These are phyloP conservation scores for Amniataba percoides DNA, from an alignment of 2,797 vertebrate genomes.

Conservation along the genomic window DNA sequence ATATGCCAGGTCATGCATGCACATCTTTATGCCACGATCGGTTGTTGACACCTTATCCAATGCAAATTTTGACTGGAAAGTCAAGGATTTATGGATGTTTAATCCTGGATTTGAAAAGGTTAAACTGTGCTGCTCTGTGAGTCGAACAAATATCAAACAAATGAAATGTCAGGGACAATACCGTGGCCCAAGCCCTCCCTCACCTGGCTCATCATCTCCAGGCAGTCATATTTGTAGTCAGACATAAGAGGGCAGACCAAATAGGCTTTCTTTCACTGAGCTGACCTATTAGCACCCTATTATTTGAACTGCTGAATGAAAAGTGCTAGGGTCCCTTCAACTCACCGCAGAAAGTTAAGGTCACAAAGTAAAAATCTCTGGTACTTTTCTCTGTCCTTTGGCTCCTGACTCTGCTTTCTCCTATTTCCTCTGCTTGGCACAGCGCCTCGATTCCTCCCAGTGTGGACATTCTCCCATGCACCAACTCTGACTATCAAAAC, in stretches of 20 bases:
- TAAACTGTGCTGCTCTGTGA: constrained; percentile 65
- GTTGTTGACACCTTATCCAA: constrained; percentile 36
- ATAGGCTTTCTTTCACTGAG: constrained; percentile 66
- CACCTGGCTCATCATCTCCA: constrained; percentile 65
- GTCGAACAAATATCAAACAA: constrained; percentile 77
- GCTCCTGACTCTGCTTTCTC: constrained; percentile 54
- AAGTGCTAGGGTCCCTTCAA: constrained; percentile 58
- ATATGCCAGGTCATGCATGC: constrained; percentile 14
- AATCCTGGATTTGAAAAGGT: constrained; percentile 68
- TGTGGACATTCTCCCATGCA: constrained; percentile 77
- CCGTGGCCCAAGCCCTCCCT: constrained; percentile 52
- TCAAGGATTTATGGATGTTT: constrained; percentile 59
- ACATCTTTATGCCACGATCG: constrained; percentile 19
- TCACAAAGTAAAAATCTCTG: constrained; percentile 72
- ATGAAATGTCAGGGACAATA: constrained; percentile 79
- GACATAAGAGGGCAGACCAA: constrained; percentile 62
- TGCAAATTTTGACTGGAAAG: constrained; percentile 30
- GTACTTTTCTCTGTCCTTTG: constrained; percentile 59
- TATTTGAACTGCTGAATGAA: constrained; percentile 75
- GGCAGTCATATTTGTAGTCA: constrained; percentile 70
- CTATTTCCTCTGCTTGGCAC: constrained; percentile 68
- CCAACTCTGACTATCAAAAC: constrained; percentile 84
- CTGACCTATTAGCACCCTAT: constrained; percentile 77
- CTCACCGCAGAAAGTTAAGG: constrained; percentile 68
- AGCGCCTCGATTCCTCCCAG: constrained; percentile 70